Conservation (phyloP, 2,888 invertebrate genomes). For the Masnerella sp. region DNA sequence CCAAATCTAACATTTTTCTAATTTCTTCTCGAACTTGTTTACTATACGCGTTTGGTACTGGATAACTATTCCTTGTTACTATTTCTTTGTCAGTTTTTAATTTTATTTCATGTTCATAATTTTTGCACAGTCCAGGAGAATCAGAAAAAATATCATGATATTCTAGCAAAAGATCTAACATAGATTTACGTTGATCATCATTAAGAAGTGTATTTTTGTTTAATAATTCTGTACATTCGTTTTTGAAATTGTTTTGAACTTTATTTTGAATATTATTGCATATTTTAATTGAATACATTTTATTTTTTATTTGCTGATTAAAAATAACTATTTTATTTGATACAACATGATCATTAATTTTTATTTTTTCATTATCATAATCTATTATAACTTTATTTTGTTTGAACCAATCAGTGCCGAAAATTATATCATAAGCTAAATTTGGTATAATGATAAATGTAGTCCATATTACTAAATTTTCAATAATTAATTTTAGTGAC, state of each 20-base stretch:
- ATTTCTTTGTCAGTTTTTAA: conserved; percentile 6
- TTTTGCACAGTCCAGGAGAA: conserved; percentile 9
- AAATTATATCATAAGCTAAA: not conserved
- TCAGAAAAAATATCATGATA: conserved; percentile 20
- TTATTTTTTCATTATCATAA: not conserved
- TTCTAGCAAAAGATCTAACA: not conserved
- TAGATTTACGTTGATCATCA: not conserved
- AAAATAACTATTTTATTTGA: too few relatives aligned
- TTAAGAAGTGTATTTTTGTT: not conserved
- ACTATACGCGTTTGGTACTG: conserved; percentile 6
- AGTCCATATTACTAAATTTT: not conserved
- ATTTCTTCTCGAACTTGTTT: conserved; percentile 7
- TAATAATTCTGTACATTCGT: too few relatives aligned
- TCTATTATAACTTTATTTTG: conserved; percentile 1
- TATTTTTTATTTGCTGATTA: too few relatives aligned
- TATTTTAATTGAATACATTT: too few relatives aligned
- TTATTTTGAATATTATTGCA: too few relatives aligned
- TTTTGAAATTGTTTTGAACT: too few relatives aligned
- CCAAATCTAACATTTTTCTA: conserved; percentile 5
- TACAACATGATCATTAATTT: too few relatives aligned
- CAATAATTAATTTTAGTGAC: not conserved
- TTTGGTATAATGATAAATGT: not conserved
- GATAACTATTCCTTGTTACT: conserved; percentile 1
- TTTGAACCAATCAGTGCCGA: conserved; percentile 3
- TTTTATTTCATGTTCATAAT: conserved; percentile 13